Conservation (phyloP, 2,888 invertebrate genomes). For the Pachycephus smyrnensis region DNA sequence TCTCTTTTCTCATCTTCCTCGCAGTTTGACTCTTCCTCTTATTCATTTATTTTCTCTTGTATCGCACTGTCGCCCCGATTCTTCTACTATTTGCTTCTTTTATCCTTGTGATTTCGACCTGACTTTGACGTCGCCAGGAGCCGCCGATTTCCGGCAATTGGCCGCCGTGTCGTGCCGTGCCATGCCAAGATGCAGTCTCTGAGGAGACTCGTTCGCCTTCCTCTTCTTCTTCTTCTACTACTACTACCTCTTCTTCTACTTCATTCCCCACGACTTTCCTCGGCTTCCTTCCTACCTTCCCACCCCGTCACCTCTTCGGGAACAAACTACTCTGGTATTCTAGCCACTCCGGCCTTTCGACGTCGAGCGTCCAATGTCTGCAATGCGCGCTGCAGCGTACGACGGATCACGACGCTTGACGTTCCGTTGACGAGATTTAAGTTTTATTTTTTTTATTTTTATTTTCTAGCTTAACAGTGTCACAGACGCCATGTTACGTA, state of each 20-base stretch:
- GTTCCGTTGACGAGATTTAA: background rate
- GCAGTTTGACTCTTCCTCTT: constrained; percentile 17
- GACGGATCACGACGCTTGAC: background rate
- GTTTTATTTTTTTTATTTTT: background rate
- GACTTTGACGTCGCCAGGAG: constrained; percentile 42
- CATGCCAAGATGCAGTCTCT: constrained; percentile 46
- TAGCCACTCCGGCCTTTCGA: constrained; percentile 18
- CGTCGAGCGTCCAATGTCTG: constrained; percentile 1
- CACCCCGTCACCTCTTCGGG: constrained; percentile 12
- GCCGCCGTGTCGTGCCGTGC: constrained; percentile 31
- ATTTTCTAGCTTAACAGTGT: background rate
- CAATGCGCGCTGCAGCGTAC: background rate
- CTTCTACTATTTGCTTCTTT: constrained; percentile 31
- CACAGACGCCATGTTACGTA: background rate
- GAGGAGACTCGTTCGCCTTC: constrained; percentile 12
- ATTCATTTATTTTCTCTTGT: constrained; percentile 44
- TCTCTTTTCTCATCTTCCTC: constrained; percentile 16
- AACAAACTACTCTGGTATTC: constrained; percentile 19
- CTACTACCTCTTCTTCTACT: background rate
- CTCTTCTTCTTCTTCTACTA: constrained; percentile 8
- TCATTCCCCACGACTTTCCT: constrained; percentile 19
- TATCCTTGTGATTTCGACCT: constrained; percentile 32
- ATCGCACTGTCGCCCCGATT: constrained; percentile 32
- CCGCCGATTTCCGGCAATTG: constrained; percentile 50
- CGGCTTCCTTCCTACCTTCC: constrained; percentile 10